phyloP scores from a whole-genome alignment of 2,113 vertebrate genomes.

The Eolophus roseicapilla region DNA sequence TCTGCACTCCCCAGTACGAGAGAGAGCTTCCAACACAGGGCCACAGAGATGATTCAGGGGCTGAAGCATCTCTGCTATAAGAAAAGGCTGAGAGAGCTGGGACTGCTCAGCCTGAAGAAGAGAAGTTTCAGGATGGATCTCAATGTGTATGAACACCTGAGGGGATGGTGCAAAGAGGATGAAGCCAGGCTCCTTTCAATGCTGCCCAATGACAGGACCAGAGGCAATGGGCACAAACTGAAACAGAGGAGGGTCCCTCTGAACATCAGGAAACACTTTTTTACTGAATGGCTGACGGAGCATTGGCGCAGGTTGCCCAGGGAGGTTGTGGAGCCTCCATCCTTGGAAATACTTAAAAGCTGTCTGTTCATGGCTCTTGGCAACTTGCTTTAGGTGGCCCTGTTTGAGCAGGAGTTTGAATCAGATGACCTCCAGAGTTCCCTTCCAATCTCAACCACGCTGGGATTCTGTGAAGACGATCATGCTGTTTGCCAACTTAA shows the following conservation, averaged over 20 bases:
- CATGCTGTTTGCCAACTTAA: background rate
- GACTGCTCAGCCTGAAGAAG: background rate
- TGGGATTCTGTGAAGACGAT: fast-evolving
- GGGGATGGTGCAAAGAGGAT: background rate
- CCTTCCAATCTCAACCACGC: background rate
- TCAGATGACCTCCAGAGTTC: background rate
- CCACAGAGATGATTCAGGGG: background rate
- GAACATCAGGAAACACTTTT: background rate
- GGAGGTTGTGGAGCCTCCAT: background rate
- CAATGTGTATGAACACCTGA: background rate
- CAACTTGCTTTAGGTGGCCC: background rate
- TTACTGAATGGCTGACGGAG: fast-evolving
- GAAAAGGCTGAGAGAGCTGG: background rate
- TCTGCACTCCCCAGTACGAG: background rate
- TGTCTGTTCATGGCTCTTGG: background rate
- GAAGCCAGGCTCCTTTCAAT: background rate
- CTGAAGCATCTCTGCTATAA: background rate
- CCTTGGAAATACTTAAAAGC: background rate
- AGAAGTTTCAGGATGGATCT: background rate
- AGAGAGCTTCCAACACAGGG: background rate
- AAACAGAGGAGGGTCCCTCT: background rate
- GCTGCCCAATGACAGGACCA: background rate
- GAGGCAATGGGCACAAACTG: background rate
- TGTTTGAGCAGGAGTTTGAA: background rate
- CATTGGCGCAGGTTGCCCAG: background rate